A percentile compares a stretch with the other conserved stretches of the same genome.
These are phyloP conservation scores for Heteractis magnifica DNA, from an alignment of 92 coral and sea anemone genomes.

Conservation along the genomic window DNA sequence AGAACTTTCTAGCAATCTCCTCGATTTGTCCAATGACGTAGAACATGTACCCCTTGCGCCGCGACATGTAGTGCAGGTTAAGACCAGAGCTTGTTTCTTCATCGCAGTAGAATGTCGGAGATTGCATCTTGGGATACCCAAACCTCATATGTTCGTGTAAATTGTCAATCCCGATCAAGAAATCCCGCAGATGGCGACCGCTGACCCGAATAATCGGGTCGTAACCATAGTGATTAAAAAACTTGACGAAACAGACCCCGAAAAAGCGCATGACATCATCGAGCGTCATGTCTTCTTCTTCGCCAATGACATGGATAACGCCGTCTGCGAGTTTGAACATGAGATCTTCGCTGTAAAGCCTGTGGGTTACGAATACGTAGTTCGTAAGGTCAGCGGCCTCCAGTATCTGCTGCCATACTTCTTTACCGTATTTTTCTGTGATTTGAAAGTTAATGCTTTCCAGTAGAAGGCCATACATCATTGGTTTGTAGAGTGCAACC, in stretches of 20 bases:
- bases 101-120: slow-evolving; percentile 83
- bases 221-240: slow-evolving; percentile 79
- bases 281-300: slow-evolving; percentile 53
- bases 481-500: not conserved
- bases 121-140: slow-evolving; percentile 78
- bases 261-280: slow-evolving; percentile 79
- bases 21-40: slow-evolving; percentile 81
- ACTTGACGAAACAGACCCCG: slow-evolving; percentile 77
- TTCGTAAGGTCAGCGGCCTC: slow-evolving; percentile 50
- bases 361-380: slow-evolving; percentile 64
- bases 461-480: slow-evolving; percentile 74
- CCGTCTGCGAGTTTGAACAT: slow-evolving; percentile 70
- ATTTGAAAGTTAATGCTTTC: slow-evolving; percentile 62
- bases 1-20: slow-evolving; percentile 65
- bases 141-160: slow-evolving; percentile 88
- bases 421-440: slow-evolving; percentile 67
- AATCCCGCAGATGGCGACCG: slow-evolving; percentile 79
- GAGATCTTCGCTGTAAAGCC: slow-evolving; percentile 61
- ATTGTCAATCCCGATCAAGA: slow-evolving; percentile 77
- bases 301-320: slow-evolving; percentile 48
- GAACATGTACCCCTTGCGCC: slow-evolving; percentile 66
- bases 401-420: slow-evolving; percentile 59
- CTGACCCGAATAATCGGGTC: slow-evolving; percentile 83
- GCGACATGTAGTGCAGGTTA: slow-evolving; percentile 66
- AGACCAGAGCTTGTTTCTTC: slow-evolving; percentile 70